phyloP scores from a whole-genome alignment of 2,888 invertebrate species.

The Apamea crenata region DNA sequence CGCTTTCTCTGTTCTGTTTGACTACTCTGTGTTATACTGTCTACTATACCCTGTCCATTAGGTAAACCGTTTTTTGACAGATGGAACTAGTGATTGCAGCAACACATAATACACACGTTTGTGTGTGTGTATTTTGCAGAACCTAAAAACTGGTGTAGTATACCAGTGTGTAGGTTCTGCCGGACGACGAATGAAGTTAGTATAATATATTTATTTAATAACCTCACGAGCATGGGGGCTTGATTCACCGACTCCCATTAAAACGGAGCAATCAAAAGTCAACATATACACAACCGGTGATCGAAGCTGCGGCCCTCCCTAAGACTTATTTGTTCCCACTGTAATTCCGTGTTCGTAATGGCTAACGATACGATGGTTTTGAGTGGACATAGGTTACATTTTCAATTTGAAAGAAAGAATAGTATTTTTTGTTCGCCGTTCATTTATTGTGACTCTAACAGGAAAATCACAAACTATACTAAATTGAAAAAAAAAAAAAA shows the following conservation, averaged over 20 bases:
- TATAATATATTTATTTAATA: neutral
- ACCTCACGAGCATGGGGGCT: neutral
- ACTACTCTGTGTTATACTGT: neutral
- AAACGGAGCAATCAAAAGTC: conserved; percentile 67
- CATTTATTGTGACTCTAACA: too few species aligned
- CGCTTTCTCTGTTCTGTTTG: conserved; percentile 33
- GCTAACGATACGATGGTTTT: conserved; percentile 53
- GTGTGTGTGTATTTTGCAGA: too few species aligned
- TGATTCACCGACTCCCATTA: conserved; percentile 53
- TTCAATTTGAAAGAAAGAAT: neutral
- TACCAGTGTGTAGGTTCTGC: neutral
- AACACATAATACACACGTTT: too few species aligned
- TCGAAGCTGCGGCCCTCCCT: conserved; percentile 67
- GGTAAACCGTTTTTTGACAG: too few species aligned
- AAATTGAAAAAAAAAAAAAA: too few species aligned
- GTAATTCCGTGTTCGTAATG: conserved; percentile 66
- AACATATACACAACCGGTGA: conserved; percentile 67
- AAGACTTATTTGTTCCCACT: conserved; percentile 69
- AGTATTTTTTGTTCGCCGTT: too few species aligned
- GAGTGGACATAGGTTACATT: conserved; percentile 40
- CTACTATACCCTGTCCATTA: too few species aligned
- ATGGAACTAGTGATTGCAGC: too few species aligned
- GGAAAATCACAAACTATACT: too few species aligned
- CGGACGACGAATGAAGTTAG: neutral
- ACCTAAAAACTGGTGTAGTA: too few species aligned